Percentiles rank a stretch among this genome's conserved stretches.
These are phyloP conservation scores for Calliphora vicina DNA, from an alignment of 1,140 invertebrate species.

Conservation along the genomic window DNA sequence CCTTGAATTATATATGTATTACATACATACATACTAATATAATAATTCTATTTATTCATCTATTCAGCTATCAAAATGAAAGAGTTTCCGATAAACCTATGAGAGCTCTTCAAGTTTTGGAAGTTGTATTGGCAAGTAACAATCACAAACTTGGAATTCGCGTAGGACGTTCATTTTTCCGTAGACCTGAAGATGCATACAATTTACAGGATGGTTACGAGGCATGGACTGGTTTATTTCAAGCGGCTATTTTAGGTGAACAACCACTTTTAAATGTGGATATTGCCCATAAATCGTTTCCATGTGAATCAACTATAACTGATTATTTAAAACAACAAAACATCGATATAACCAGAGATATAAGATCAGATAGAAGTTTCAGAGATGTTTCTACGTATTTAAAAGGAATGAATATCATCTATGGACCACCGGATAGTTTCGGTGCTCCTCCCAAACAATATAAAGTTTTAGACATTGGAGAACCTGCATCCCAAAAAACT, in stretches of 20 bases:
- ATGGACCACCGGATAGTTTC: conserved; percentile 49
- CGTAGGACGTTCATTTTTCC: conserved; percentile 64
- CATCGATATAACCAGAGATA: not conserved
- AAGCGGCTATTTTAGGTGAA: conserved; percentile 77
- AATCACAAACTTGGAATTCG: conserved; percentile 67
- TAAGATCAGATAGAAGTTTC: not conserved
- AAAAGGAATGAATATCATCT: conserved; percentile 48
- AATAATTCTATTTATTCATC: not conserved
- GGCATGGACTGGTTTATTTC: conserved; percentile 77
- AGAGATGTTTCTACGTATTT: conserved; percentile 37
- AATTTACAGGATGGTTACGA: conserved; percentile 72
- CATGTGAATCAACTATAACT: conserved; percentile 64
- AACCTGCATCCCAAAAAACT: conserved; percentile 48
- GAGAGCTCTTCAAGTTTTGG: conserved; percentile 78
- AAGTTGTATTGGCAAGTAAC: conserved; percentile 74
- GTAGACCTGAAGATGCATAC: conserved; percentile 44
- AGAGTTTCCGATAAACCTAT: conserved; percentile 67
- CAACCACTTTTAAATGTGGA: conserved; percentile 77
- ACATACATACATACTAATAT: too few relatives aligned
- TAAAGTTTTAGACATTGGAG: conserved; percentile 64
- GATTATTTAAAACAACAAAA: conserved; percentile 51
- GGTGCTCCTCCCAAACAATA: conserved; percentile 55
- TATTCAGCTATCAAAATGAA: conserved; percentile 52
- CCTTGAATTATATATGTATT: too few relatives aligned
- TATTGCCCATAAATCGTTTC: conserved; percentile 76